Conservation (phyloP, 2,113 vertebrate genomes). For the Crypturellus undulatus region DNA sequence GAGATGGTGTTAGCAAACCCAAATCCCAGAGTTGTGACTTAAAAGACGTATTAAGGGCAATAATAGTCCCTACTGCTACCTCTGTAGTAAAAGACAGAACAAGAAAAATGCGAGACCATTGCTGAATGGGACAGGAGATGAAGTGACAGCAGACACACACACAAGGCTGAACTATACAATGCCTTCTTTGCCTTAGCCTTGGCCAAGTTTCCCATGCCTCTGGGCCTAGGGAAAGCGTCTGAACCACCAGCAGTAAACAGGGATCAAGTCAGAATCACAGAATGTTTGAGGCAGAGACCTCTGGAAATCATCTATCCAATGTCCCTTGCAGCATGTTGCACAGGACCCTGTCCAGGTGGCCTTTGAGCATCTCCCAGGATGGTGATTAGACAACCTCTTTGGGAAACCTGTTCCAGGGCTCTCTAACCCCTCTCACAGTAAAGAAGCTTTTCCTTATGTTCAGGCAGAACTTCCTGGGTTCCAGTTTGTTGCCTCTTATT, state of each 20-base stretch:
- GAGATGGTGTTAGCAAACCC: background rate
- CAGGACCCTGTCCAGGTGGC: background rate
- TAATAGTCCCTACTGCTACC: background rate
- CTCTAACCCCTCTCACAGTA: background rate
- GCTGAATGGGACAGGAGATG: background rate
- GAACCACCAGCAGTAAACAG: background rate
- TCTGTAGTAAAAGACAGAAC: background rate
- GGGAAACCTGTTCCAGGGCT: background rate
- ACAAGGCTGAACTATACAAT: background rate
- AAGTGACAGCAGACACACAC: background rate
- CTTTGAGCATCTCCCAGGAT: no score
- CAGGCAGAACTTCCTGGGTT: background rate
- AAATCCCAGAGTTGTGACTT: background rate
- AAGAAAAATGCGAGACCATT: background rate
- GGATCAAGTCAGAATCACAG: background rate
- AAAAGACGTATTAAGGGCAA: background rate
- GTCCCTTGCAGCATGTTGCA: background rate
- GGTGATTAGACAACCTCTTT: no score
- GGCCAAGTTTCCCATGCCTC: background rate
- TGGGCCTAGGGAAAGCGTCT: no score
- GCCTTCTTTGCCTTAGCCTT: background rate
- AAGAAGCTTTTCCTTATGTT: background rate
- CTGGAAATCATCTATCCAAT: background rate
- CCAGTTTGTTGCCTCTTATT: no score
- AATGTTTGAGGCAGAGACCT: background rate